Conservation (phyloP, 2,888 invertebrate species). For the Euclidia mi region DNA sequence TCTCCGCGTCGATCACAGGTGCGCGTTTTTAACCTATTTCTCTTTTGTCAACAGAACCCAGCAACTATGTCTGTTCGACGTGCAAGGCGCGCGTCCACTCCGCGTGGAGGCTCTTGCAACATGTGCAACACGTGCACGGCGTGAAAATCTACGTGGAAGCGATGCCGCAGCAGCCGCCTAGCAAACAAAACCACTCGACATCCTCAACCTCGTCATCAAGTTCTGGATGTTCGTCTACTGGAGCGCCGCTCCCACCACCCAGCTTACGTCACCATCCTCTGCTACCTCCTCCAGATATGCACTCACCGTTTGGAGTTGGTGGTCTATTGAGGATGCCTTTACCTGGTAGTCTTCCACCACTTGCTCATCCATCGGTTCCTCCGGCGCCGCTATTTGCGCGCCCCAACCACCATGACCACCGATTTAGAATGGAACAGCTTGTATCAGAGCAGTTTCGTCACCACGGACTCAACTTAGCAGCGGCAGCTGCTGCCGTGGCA, state of each 20-base stretch:
- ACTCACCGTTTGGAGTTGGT: constrained; percentile 93
- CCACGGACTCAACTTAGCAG: constrained; percentile 94
- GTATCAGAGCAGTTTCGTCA: constrained; percentile 95
- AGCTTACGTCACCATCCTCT: constrained; percentile 92
- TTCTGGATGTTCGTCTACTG: constrained; percentile 88
- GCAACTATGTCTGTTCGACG: constrained; percentile 97
- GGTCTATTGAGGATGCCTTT: constrained; percentile 94
- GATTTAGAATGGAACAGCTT: constrained; percentile 95
- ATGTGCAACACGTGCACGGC: constrained; percentile 98
- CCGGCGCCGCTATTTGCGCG: constrained; percentile 94
- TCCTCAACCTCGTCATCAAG: constrained; percentile 90
- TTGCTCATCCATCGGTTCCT: constrained; percentile 92
- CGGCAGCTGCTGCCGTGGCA: constrained; percentile 93
- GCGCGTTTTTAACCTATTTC: constrained; percentile 59
- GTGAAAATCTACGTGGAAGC: constrained; percentile 97
- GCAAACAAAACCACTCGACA: constrained; percentile 89
- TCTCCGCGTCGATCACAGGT: constrained; percentile 49
- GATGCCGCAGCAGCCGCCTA: constrained; percentile 77
- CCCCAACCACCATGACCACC: constrained; percentile 94
- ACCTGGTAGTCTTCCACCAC: constrained; percentile 91
- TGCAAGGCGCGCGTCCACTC: constrained; percentile 97
- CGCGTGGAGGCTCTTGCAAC: constrained; percentile 98
- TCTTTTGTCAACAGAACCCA: constrained; percentile 94
- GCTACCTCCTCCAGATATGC: constrained; percentile 93
- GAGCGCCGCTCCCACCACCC: constrained; percentile 90